phyloP scores from a whole-genome alignment of 37 sponge, comb jelly and placozoan genomes.

The Geodia barretti region DNA sequence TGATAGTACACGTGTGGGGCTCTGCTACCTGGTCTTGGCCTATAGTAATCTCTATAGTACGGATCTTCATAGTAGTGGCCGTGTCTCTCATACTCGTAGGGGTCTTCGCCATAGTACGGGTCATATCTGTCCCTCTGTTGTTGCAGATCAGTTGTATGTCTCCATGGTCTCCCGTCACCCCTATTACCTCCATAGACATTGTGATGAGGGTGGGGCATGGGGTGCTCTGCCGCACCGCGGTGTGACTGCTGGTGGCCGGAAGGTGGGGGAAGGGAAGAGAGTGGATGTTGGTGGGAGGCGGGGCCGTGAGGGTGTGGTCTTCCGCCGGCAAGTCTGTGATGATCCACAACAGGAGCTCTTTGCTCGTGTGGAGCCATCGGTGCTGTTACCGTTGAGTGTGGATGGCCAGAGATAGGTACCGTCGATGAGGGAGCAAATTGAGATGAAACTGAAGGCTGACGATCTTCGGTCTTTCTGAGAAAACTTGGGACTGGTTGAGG shows the following conservation, averaged over 20 bases:
- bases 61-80: background rate
- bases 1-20: background rate
- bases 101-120: background rate
- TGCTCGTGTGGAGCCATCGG: background rate
- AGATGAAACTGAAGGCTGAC: background rate
- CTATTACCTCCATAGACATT: background rate
- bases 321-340: too few species aligned
- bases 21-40: background rate
- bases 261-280: background rate
- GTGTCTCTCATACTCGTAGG: background rate
- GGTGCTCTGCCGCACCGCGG: background rate
- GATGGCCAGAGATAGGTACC: background rate
- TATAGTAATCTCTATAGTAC: background rate
- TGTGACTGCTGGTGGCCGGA: too few species aligned
- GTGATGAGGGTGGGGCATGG: background rate
- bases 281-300: background rate
- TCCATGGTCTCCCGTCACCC: background rate
- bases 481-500: too few species aligned
- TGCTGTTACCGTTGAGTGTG: background rate
- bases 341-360: too few species aligned
- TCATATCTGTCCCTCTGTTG: background rate
- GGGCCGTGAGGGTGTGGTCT: too few species aligned
- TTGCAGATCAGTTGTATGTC: background rate
- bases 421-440: background rate
- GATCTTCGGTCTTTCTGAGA: too few species aligned